These are phyloP conservation scores for Panagrolaimus sp. DNA, from an alignment of 1,140 invertebrate genomes.

Conservation along the genomic window DNA sequence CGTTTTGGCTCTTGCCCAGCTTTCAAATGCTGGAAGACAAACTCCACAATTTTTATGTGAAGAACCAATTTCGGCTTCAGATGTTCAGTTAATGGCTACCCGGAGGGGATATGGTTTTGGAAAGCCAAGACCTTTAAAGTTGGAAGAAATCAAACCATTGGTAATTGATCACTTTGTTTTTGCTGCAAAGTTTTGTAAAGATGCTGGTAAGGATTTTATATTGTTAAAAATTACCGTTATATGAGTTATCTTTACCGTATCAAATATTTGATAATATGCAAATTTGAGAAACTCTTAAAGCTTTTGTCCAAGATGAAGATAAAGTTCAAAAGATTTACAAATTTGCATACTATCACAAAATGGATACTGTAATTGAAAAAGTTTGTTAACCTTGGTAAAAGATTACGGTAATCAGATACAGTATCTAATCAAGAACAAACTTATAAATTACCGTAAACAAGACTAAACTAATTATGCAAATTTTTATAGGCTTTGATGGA, in stretches of 20 bases:
- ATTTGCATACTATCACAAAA: no score
- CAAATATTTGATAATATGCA: no score
- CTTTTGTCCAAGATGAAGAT: no score
- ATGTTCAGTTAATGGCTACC: conserved; percentile 25
- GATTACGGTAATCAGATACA: no score
- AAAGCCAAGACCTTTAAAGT: conserved; percentile 21
- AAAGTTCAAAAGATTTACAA: no score
- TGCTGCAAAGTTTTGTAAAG: conserved; percentile 28
- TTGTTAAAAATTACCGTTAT: neutral
- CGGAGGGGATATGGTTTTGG: conserved; percentile 22
- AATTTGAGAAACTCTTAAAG: no score
- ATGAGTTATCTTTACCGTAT: no score
- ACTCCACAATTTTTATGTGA: conserved; percentile 28
- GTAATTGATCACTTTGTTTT: conserved; percentile 30
- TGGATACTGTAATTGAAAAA: no score
- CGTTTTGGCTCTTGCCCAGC: conserved; percentile 24
- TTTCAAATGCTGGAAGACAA: conserved; percentile 27
- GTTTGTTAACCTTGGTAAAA: no score
- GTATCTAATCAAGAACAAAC: no score
- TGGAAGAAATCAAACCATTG: conserved; percentile 26
- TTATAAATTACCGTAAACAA: no score
- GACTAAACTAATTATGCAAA: neutral
- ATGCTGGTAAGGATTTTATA: conserved; percentile 19
- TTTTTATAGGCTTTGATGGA: conserved; percentile 38
- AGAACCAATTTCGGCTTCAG: conserved; percentile 31